These are phyloP conservation scores for Parascotia fuliginaria DNA, from an alignment of 2,888 invertebrate genomes.

Conservation along the genomic window DNA sequence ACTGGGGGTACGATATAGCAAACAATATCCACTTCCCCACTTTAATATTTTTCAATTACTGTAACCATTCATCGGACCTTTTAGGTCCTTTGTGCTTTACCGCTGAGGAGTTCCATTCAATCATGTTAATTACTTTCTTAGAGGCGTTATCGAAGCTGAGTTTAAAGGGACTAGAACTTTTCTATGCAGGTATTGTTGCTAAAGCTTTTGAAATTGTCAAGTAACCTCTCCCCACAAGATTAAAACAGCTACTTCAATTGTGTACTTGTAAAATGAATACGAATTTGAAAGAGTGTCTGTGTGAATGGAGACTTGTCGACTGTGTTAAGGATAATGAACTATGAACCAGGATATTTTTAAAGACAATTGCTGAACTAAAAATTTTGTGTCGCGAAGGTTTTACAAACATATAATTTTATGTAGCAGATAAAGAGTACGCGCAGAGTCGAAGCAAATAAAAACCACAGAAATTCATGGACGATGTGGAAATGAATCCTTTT, in stretches of 20 bases:
- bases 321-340: conserved; percentile 37
- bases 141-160: conserved; percentile 40
- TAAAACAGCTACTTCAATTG: conserved; percentile 44
- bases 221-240: conserved; percentile 42
- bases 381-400: too few species aligned
- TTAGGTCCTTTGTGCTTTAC: conserved; percentile 58
- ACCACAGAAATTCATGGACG: too few species aligned
- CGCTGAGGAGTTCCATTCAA: conserved; percentile 60
- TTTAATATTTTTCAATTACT: conserved; percentile 55
- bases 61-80: conserved; percentile 54
- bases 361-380: too few species aligned
- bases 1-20: too few species aligned
- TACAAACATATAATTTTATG: too few species aligned
- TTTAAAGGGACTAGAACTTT: conserved; percentile 43
- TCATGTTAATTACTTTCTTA: conserved; percentile 70
- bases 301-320: conserved; percentile 14
- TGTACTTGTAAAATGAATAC: conserved; percentile 38
- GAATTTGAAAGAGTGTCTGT: conserved; percentile 34
- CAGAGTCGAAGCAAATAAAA: too few species aligned
- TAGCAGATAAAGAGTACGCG: too few species aligned
- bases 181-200: conserved; percentile 52
- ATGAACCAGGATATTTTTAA: conserved; percentile 7
- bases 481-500: too few species aligned
- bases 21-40: conserved; percentile 42
- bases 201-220: conserved; percentile 48